Evolutionary conservation across 1,140 invertebrate species (phyloP), one percentile per base, ranked within the genome.

Genomic region (Drosophila littoralis): DNA sequence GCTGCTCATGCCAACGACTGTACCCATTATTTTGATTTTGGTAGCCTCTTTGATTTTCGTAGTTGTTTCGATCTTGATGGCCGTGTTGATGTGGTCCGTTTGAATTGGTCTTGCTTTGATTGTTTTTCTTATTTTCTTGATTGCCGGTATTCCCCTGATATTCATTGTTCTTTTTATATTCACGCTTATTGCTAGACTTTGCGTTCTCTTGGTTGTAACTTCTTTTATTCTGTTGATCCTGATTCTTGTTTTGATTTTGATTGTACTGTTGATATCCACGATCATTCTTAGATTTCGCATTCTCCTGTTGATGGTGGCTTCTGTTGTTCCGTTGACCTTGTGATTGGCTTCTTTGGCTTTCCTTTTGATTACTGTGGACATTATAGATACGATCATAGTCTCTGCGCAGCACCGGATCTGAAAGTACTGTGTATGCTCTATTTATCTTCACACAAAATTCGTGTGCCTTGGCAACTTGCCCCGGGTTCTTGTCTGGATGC

Each of bases 401-500:
- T n/a, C 0, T 17, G 10, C 65, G 51, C 45, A 43, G 22, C 2
- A 0, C 2, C 9, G 12, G 33, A 38, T 75, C 28, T 0, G 7
- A 22, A 10, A 77, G 32, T 10, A 57, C 13, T 1, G 0, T 3
- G 12, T 64, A 36, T 1, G 74, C 63, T 1, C 0, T 12, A 7
- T 0, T 12, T 12, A 79, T 36, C 8, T 0, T 17, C n/a, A 33
- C 32, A 7, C 60, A 64, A 5, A 13, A 0, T 9, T 66, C 38
- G 8, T 28, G 4, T 0, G 6, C 7, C 0, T 12, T 8, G 6
- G 9, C 9, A 10, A 1, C 15, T 48, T 64, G 55, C 0, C 5
- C 3, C 1, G 7, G 42, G 13, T 77, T 79, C 17, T 73, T 77
- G 8, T 79, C 74, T 22, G 77, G 74, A 51, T 79, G 77, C 22